phyloP scores from a whole-genome alignment of 2,113 vertebrate species.

The Epinephelus lanceolatus region DNA sequence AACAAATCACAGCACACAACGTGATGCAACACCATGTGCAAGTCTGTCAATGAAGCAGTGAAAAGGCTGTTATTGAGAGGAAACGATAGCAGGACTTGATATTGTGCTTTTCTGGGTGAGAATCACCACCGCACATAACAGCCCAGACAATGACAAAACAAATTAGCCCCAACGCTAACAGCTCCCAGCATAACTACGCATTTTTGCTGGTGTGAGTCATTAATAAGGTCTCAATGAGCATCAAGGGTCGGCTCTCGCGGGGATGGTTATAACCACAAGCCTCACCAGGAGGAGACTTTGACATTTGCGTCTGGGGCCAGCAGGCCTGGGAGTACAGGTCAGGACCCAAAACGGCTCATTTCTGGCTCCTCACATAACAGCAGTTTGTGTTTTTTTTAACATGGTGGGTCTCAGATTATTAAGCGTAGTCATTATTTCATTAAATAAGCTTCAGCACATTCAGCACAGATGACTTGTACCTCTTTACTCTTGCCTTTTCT shows the following conservation, averaged over 20 bases:
- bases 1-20: not conserved
- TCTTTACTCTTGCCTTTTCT: not conserved
- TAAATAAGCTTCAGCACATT: not conserved
- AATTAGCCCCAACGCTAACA: constrained; percentile 19
- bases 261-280: constrained; percentile 48
- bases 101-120: constrained; percentile 5
- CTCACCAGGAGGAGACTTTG: constrained; percentile 34
- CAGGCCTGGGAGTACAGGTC: constrained; percentile 29
- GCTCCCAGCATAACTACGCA: constrained; percentile 21
- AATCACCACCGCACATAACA: not conserved
- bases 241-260: constrained; percentile 7
- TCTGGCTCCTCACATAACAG: not conserved
- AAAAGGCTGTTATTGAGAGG: constrained; percentile 8
- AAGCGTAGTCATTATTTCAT: constrained; percentile 7
- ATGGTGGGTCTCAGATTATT: not conserved
- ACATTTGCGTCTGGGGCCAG: constrained; percentile 35
- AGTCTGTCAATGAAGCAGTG: not conserved
- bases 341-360: constrained; percentile 1
- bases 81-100: not conserved
- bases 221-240: constrained; percentile 47
- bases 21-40: constrained; percentile 7
- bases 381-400: not conserved
- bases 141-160: constrained; percentile 34
- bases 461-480: not conserved
- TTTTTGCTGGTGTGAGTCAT: constrained; percentile 38